phyloP scores from a whole-genome alignment of 35 echinoderm and acorn worm species.

The Ophioderma brevispina region DNA sequence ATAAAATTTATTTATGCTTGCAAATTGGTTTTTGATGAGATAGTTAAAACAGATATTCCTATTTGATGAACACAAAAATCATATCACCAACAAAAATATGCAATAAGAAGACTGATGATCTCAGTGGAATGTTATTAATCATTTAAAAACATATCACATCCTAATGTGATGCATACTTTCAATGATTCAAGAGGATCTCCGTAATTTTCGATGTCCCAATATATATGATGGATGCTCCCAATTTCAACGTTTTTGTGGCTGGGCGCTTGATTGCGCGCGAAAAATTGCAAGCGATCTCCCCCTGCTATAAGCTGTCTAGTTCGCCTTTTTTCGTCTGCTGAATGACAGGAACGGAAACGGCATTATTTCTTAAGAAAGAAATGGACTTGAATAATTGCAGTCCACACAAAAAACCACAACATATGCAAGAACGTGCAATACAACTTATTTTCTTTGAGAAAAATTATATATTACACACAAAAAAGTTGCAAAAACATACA shows the following conservation, averaged over 20 bases:
- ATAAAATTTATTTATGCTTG: too few relatives aligned
- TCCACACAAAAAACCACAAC: background rate
- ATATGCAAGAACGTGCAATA: constrained; percentile 5
- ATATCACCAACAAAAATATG: too few relatives aligned
- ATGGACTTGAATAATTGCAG: background rate
- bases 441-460: background rate
- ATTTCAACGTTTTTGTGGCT: background rate
- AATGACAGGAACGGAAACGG: background rate
- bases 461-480: background rate
- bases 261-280: background rate
- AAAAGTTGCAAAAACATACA: background rate
- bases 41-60: too few relatives aligned
- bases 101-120: too few relatives aligned
- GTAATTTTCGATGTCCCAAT: background rate
- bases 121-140: background rate
- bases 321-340: background rate
- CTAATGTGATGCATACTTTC: background rate
- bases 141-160: background rate
- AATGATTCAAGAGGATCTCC: background rate
- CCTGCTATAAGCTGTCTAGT: background rate
- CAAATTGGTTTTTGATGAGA: too few relatives aligned
- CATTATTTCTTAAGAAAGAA: background rate
- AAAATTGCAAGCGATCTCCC: background rate
- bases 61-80: too few relatives aligned
- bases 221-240: background rate